Base-by-base conservation (phyloP, 2,888 invertebrate genomes). In the Cerceris rybyensis region DNA sequence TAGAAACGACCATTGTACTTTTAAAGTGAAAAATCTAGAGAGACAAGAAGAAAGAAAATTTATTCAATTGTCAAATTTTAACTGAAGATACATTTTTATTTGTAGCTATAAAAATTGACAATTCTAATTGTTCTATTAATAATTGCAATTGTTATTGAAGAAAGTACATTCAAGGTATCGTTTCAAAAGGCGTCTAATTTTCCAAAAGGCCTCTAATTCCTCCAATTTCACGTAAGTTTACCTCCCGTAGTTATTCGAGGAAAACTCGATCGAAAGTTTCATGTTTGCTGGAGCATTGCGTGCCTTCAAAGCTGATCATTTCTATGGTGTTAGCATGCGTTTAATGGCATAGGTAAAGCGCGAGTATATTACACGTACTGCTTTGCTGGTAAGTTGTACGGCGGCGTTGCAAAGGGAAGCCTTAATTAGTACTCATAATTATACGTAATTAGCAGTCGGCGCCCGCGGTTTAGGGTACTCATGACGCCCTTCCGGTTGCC, bases 401-500 rank as follows among this genome's bases (percentile, higher is more conserved):
- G 69, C 58, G 71, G 59, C 61, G 63, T 64, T 50, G 74, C 80
- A 84, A 83, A 87, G 85, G 78, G 78, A 77, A 70, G 77, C 84
- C 82, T 88, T 89, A 88, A 88, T 88, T 89, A 88, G 87, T 80
- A 84, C 87, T 87, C 88, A 77, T 88, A 88, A 88, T 89, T 88
- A 88, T 86, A 87, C 87, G 82, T 88, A 89, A 88, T 89, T 89
- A 88, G 85, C 82, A 83, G 85, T 86, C 78, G 82, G 74, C 84
- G 72, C 59, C 61, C 76, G 68, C 68, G 75, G 80, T 85, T 84
- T 77, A 75, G 75, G 76, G 69, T 72, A 61, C 77, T 85, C 75
- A 72, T 67, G 73, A 73, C 77, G 65, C 70, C 70, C 71, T 78
- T 73, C 63, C 58, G 70, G 63, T 58, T 73, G 72, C 63, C 57